These are phyloP conservation scores for Taphrorychus bicolor DNA, from an alignment of 2,888 invertebrate species.

Conservation along the genomic window DNA sequence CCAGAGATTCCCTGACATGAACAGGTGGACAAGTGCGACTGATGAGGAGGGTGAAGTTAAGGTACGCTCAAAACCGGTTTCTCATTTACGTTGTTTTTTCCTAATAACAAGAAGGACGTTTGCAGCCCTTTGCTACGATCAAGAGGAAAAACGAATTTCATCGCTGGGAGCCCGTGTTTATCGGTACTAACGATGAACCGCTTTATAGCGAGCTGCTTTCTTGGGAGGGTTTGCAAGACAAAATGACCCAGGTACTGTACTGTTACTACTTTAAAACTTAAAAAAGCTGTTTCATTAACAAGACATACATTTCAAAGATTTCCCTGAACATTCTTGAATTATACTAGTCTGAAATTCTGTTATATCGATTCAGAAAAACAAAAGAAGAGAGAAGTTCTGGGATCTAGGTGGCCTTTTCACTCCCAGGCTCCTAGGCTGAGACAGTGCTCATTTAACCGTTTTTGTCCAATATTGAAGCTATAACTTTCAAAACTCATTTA, in stretches of 20 bases:
- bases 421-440: no score
- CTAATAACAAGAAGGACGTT: constrained; percentile 56
- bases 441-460: no score
- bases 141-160: constrained; percentile 76
- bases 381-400: no score
- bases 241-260: constrained; percentile 91
- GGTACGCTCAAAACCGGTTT: background rate
- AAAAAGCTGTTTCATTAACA: no score
- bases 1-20: constrained; percentile 76
- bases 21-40: constrained; percentile 63
- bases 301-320: no score
- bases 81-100: background rate
- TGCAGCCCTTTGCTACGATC: constrained; percentile 70
- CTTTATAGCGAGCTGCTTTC: constrained; percentile 77
- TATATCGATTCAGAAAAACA: no score
- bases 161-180: constrained; percentile 82
- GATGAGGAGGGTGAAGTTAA: background rate
- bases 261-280: no score
- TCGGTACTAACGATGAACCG: constrained; percentile 77
- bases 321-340: background rate
- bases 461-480: no score
- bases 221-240: constrained; percentile 83
- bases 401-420: no score
- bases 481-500: no score
- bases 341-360: no score